Base-by-base conservation (phyloP, 2,113 vertebrate genomes). In the Crotalus tigris region DNA sequence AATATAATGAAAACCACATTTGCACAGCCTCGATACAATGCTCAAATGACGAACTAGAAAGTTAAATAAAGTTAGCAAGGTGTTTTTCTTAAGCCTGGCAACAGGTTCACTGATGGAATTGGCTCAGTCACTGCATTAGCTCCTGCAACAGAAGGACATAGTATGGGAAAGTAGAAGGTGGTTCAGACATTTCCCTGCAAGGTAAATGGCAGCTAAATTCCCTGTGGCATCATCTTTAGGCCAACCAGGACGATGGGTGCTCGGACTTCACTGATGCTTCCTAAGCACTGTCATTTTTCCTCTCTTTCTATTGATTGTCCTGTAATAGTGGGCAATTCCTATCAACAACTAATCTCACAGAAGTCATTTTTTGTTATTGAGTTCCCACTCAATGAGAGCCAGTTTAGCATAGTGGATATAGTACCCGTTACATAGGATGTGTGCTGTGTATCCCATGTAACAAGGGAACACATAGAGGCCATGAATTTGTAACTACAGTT, bases 1-100 rank as follows among this genome's bases (percentile, higher is more conserved):
- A 8, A 93, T 90, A 0, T 91, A 88, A 69, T 64, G 24, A 46
- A 75, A 92, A 94, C 49, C 29, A 39, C 0, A 92, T 94, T 93
- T 64, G 2, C 75, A 92, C 3, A 24, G 10, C 1, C 15, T 17
- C 69, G 0, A 85, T 86, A 92, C 2, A 8, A 33, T 61, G 0
- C 29, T 93, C 89, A 93, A 7, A 1, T 93, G 49, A 85, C 59
- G 12, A 46, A 90, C 91, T 58, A 2, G 1, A 39, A 93, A 92
- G 3, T 91, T 0, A 91, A 91, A 1, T 1, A 88, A 44, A 91
- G 0, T 85, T 64, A 0, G 0, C 91, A 87, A 49, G 64, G 58
- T 26, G 89, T 94, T 0, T 51, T 57, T 33, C n/a, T 5, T n/a
- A 59, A 26, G 51, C 7, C 0, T 88, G 53, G 39, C 24, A 29